Evolutionary conservation across 1,140 invertebrate species (phyloP).

Genomic region (Acromyrmex charruanus): DNA sequence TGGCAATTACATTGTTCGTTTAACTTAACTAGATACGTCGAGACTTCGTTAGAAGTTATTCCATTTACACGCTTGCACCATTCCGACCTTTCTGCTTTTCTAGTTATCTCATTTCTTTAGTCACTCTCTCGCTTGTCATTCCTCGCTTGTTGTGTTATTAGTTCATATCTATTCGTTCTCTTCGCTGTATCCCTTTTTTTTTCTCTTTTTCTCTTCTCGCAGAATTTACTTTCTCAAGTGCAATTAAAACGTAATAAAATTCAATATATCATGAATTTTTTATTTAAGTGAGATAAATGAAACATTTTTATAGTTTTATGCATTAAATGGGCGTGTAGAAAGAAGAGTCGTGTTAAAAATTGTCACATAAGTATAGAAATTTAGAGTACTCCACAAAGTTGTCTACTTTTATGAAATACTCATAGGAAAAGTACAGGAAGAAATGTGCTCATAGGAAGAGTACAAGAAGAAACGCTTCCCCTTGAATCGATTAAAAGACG

Average conservation of each 20-base stretch:
- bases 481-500: constrained; percentile 54
- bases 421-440: background rate
- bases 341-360: background rate
- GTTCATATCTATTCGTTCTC: too few relatives aligned
- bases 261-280: constrained; percentile 4
- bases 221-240: constrained; percentile 14
- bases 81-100: background rate
- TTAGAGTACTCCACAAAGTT: constrained; percentile 30
- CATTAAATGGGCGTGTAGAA: background rate
- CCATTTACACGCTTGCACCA: background rate
- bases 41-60: constrained; percentile 35
- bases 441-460: background rate
- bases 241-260: constrained; percentile 25
- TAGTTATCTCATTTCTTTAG: background rate
- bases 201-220: background rate
- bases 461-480: background rate
- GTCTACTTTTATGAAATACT: constrained; percentile 22
- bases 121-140: background rate
- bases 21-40: constrained; percentile 13
- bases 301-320: background rate
- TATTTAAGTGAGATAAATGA: background rate
- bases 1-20: constrained; percentile 18
- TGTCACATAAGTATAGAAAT: background rate
- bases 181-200: too few relatives aligned
- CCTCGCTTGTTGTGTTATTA: background rate